phyloP scores from a whole-genome alignment of 2,797 vertebrate genomes.

The Parambassis ranga region DNA sequence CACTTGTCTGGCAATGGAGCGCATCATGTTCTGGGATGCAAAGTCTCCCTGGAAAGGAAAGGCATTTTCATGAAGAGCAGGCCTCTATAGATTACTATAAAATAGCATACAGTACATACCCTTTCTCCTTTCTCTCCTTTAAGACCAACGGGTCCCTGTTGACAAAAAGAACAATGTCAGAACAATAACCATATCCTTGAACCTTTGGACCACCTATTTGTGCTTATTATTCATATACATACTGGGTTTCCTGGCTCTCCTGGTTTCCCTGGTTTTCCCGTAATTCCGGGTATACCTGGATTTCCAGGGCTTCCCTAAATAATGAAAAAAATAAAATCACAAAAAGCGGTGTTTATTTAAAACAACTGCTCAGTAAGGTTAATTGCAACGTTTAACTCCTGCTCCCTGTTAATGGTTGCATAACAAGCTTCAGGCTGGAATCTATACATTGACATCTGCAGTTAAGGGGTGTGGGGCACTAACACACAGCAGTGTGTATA shows the following conservation, averaged over 20 bases:
- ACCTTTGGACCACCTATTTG: background rate
- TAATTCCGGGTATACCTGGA: constrained; percentile 91
- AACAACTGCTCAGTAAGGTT: constrained; percentile 39
- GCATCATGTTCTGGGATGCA: constrained; percentile 98
- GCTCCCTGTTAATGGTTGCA: constrained; percentile 45
- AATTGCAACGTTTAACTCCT: constrained; percentile 41
- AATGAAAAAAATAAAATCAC: constrained; percentile 5
- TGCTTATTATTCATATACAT: constrained; percentile 61
- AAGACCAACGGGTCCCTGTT: constrained; percentile 87
- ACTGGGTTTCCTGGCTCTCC: constrained; percentile 91
- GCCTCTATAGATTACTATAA: background rate
- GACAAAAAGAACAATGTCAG: constrained; percentile 27
- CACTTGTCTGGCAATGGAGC: constrained; percentile 98
- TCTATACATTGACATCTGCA: constrained; percentile 55
- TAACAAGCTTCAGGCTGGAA: constrained; percentile 38
- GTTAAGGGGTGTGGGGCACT: background rate
- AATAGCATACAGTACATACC: constrained; percentile 74
- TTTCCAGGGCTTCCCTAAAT: constrained; percentile 91
- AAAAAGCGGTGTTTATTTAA: constrained; percentile 25
- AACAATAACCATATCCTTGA: background rate
- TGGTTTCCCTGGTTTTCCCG: constrained; percentile 91
- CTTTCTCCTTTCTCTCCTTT: constrained; percentile 98
- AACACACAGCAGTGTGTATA: constrained; percentile 4
- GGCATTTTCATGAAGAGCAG: constrained; percentile 13
- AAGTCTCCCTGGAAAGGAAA: constrained; percentile 89